phyloP scores from a whole-genome alignment of 2,888 invertebrate genomes.

The Mythimna pallens region DNA sequence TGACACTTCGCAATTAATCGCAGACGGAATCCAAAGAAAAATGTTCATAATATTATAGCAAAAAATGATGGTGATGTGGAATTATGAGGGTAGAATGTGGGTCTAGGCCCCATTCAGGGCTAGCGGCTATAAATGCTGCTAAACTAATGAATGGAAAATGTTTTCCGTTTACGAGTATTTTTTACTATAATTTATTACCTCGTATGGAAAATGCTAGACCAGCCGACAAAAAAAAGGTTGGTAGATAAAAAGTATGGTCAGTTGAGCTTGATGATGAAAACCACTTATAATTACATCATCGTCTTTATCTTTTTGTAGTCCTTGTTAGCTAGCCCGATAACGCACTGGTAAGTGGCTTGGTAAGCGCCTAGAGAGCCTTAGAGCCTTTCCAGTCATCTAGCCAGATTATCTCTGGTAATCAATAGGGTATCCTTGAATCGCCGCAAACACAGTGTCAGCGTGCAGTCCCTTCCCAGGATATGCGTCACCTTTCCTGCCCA shows the following conservation, averaged over 20 bases:
- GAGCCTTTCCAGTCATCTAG: no score
- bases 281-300: not conserved
- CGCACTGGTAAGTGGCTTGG: no score
- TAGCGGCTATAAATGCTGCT: conserved; percentile 34
- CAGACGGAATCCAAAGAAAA: conserved; percentile 38
- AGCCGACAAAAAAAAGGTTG: not conserved
- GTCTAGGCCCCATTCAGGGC: conserved; percentile 62
- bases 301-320: no score
- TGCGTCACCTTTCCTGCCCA: no score
- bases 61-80: conserved; percentile 33
- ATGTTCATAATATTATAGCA: conserved; percentile 11
- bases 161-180: conserved; percentile 31
- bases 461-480: no score
- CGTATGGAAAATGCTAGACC: not conserved
- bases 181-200: not conserved
- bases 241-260: not conserved
- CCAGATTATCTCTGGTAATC: no score
- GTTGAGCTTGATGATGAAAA: not conserved
- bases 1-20: conserved; percentile 33
- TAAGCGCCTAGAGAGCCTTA: no score
- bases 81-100: conserved; percentile 61
- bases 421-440: no score
- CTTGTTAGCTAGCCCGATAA: no score
- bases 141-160: conserved; percentile 45
- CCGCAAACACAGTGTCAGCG: no score